Evolutionary conservation across 2,113 vertebrate genomes (phyloP).

Genomic region (Plotosus lineatus): DNA sequence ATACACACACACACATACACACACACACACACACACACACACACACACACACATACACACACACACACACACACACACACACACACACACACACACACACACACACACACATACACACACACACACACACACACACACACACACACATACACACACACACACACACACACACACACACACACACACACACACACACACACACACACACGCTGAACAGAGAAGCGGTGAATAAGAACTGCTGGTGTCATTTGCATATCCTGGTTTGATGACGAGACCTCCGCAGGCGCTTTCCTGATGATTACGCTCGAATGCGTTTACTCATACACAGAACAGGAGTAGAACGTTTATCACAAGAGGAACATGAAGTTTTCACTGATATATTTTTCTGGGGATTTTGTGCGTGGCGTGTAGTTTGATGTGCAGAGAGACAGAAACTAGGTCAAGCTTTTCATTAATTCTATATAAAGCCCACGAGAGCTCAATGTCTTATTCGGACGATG

Average conservation of each 20-base stretch:
- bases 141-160: background rate
- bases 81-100: background rate
- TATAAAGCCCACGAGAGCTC: slow-evolving; percentile 22
- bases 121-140: background rate
- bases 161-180: background rate
- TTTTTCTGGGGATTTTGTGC: background rate
- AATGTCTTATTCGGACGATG: background rate
- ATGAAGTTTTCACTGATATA: slow-evolving; percentile 46
- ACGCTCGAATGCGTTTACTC: background rate
- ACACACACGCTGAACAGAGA: background rate
- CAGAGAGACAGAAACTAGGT: slow-evolving; percentile 58
- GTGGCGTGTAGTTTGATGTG: slow-evolving; percentile 48
- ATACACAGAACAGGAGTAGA: background rate
- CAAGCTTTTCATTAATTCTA: slow-evolving; percentile 54
- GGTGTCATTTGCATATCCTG: background rate
- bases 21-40: background rate
- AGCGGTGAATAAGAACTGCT: background rate
- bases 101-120: background rate
- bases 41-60: background rate
- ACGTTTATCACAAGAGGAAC: background rate
- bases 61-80: background rate
- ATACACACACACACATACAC: background rate
- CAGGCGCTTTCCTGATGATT: background rate
- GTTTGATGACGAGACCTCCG: background rate
- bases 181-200: background rate